Conservation (phyloP, 2,113 vertebrate species). For the Aleadryas rufinucha region DNA sequence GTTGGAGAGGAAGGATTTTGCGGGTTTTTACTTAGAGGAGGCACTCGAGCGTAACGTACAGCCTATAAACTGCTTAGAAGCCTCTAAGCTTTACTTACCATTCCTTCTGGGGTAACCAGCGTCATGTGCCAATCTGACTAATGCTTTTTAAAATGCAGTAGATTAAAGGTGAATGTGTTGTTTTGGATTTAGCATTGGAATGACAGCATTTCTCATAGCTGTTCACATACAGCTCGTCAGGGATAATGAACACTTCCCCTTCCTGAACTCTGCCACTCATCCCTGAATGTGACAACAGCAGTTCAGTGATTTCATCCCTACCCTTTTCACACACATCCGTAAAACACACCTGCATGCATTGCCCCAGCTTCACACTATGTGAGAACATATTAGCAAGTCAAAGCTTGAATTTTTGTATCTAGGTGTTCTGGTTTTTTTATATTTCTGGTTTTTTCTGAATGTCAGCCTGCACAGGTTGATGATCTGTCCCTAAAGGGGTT, state of each 20-base stretch:
- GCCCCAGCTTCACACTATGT: rapidly evolving
- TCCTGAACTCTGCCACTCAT: not conserved
- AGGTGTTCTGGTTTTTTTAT: not conserved
- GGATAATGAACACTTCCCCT: not conserved
- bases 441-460: not conserved
- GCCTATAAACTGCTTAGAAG: conserved; percentile 36
- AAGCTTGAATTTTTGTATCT: not conserved
- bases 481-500: not conserved
- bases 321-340: not conserved
- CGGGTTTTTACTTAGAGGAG: not conserved
- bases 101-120: conserved; percentile 29
- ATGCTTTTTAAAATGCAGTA: conserved; percentile 52
- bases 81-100: conserved; percentile 32
- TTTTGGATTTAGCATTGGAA: conserved; percentile 17
- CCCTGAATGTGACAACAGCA: not conserved
- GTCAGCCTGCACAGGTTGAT: not conserved
- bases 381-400: not conserved
- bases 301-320: not conserved
- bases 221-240: not conserved
- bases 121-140: conserved; percentile 38
- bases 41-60: not conserved
- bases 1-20: not conserved
- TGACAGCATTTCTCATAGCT: not conserved
- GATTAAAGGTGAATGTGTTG: conserved; percentile 41
- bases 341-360: not conserved